A percentile compares a stretch with the other conserved stretches of the same genome.
These are phyloP conservation scores for Falcaria lacertinaria DNA, from an alignment of 2,888 invertebrate species.

Conservation along the genomic window DNA sequence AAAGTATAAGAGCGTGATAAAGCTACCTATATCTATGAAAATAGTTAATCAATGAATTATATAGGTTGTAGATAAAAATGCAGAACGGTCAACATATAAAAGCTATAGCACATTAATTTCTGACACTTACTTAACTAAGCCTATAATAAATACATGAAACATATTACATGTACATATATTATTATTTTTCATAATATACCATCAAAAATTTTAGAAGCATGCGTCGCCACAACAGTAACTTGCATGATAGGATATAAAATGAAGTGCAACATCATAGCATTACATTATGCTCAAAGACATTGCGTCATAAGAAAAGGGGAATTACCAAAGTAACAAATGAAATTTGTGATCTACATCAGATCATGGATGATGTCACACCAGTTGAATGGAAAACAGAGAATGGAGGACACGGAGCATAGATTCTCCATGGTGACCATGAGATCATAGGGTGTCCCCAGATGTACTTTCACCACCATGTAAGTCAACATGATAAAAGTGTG, in stretches of 20 bases:
- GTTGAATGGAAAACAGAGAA: conserved; percentile 32
- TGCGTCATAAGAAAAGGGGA: conserved; percentile 14
- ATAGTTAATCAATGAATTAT: conserved; percentile 28
- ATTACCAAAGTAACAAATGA: conserved; percentile 24
- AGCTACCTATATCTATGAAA: neutral
- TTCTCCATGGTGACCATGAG: conserved; percentile 33
- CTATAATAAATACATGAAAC: conserved; percentile 3
- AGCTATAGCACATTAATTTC: conserved; percentile 19
- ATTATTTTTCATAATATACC: neutral
- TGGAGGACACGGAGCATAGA: conserved; percentile 56
- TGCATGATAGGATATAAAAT: conserved; percentile 25
- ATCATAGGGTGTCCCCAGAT: conserved; percentile 16
- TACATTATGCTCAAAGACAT: conserved; percentile 21
- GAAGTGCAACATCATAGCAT: conserved; percentile 20
- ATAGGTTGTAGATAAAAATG: conserved; percentile 65
- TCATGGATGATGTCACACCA: conserved; percentile 36
- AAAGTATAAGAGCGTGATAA: too few relatives aligned
- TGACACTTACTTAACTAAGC: conserved; percentile 15
- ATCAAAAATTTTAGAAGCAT: conserved; percentile 19
- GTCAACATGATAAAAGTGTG: too few relatives aligned
- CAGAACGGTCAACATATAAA: conserved; percentile 60
- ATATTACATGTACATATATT: neutral
- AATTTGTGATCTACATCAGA: conserved; percentile 33
- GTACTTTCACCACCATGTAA: neutral
- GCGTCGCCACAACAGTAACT: conserved; percentile 29